Evolutionary conservation across 2,888 invertebrate species (phyloP).

Genomic region (Hemithea aestivaria): DNA sequence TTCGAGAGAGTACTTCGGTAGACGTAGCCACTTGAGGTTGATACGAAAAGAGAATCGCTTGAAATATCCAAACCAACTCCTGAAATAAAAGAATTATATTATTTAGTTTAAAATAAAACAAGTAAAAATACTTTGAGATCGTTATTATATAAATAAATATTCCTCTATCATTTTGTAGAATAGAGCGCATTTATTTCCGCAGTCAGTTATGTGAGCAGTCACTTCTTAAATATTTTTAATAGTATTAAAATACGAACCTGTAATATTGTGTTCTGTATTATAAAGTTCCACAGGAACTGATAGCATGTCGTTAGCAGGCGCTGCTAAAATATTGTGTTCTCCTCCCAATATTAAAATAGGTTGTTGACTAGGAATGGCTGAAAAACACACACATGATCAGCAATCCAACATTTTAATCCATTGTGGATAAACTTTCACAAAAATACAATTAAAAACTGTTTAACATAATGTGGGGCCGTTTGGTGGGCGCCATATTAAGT

Average conservation of each 20-base stretch:
- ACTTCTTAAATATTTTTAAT: no score
- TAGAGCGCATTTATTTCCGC: no score
- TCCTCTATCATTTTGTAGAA: no score
- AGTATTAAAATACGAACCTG: slow-evolving; percentile 40
- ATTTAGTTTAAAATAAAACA: no score
- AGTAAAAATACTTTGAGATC: no score
- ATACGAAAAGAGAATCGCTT: slow-evolving; percentile 85
- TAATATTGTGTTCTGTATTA: slow-evolving; percentile 73
- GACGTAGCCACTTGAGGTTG: slow-evolving; percentile 85
- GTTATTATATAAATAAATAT: no score
- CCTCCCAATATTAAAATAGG: slow-evolving; percentile 85
- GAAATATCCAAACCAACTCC: slow-evolving; percentile 89
- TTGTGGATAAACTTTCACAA: neutral
- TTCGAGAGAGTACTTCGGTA: slow-evolving; percentile 73
- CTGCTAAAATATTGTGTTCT: slow-evolving; percentile 83
- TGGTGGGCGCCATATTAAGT: no score
- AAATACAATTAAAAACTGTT: no score
- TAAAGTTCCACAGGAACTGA: slow-evolving; percentile 84
- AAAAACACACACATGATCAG: slow-evolving; percentile 23
- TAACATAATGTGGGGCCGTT: no score
- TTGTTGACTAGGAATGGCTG: slow-evolving; percentile 83
- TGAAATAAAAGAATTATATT: slow-evolving; percentile 53
- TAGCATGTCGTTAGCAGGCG: slow-evolving; percentile 82
- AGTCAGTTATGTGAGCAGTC: no score
- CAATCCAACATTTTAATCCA: no score